Conservation (phyloP, 2,888 invertebrate species). For the Conomelus anceps region DNA sequence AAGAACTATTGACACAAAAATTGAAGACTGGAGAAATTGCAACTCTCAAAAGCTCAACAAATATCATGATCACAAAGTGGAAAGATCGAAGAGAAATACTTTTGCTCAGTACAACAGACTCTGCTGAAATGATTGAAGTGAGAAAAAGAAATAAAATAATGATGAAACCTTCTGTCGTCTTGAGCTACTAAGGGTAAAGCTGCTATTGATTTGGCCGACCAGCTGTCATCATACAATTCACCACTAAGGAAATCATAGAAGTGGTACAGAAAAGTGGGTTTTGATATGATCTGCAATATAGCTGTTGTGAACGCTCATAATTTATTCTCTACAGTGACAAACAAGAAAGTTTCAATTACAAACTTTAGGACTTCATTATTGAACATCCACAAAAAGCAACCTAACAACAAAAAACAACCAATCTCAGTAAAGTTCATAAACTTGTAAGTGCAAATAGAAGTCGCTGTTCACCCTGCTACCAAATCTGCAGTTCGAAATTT, state of each 20-base stretch:
- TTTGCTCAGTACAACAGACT: constrained; percentile 1
- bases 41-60: not conserved
- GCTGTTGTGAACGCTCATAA: constrained; percentile 7
- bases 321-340: not conserved
- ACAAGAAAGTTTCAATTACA: constrained; percentile 1
- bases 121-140: not conserved
- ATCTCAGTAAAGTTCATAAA: too few species aligned
- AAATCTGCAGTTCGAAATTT: too few species aligned
- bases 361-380: not conserved
- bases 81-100: constrained; percentile 5
- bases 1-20: not conserved
- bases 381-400: not conserved
- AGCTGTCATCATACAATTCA: not conserved
- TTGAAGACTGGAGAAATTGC: constrained; percentile 6
- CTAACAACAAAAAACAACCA: not conserved
- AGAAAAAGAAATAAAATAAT: not conserved
- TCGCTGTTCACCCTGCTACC: not conserved
- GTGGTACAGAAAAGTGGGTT: constrained; percentile 16
- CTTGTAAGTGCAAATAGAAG: not conserved
- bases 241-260: not conserved
- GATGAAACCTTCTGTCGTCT: constrained; percentile 22
- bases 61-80: not conserved
- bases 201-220: not conserved
- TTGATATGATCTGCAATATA: constrained; percentile 2
- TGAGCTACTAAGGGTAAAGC: not conserved